These are phyloP conservation scores for Bergia puertoricense DNA, from an alignment of 92 coral and sea anemone species.

Conservation along the genomic window DNA sequence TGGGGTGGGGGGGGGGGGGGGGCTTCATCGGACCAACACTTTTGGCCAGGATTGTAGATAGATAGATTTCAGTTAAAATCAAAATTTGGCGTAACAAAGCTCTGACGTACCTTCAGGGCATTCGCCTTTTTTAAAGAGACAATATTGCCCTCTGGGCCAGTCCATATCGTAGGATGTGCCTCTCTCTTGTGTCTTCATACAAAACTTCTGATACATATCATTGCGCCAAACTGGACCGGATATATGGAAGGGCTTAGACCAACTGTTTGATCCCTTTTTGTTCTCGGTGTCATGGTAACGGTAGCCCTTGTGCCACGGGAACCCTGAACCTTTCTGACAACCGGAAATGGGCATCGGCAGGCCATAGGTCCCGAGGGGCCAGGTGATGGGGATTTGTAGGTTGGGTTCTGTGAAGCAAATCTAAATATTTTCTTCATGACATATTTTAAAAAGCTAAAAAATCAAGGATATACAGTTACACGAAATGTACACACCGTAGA, in stretches of 20 bases:
- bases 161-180: slow-evolving; percentile 11
- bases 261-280: neutral
- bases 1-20: too few species aligned
- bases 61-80: neutral
- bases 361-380: slow-evolving; percentile 69
- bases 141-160: slow-evolving; percentile 56
- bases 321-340: slow-evolving; percentile 48
- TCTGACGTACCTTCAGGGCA: slow-evolving; percentile 53
- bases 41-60: neutral
- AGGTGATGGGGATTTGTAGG: slow-evolving; percentile 46
- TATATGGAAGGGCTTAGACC: slow-evolving; percentile 50
- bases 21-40: too few species aligned
- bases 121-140: slow-evolving; percentile 56
- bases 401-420: slow-evolving; percentile 19
- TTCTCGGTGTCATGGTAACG: slow-evolving; percentile 58
- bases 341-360: slow-evolving; percentile 62
- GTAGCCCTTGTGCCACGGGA: slow-evolving; percentile 53
- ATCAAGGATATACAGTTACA: too few species aligned
- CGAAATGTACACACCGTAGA: too few species aligned
- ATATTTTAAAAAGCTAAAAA: neutral
- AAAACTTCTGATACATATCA: slow-evolving; percentile 51
- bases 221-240: slow-evolving; percentile 4
- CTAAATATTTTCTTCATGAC: too few species aligned
- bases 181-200: slow-evolving; percentile 51
- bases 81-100: neutral